Evolutionary conservation across 1,140 invertebrate genomes (phyloP).

Genomic region (Heliothis subflexa): DNA sequence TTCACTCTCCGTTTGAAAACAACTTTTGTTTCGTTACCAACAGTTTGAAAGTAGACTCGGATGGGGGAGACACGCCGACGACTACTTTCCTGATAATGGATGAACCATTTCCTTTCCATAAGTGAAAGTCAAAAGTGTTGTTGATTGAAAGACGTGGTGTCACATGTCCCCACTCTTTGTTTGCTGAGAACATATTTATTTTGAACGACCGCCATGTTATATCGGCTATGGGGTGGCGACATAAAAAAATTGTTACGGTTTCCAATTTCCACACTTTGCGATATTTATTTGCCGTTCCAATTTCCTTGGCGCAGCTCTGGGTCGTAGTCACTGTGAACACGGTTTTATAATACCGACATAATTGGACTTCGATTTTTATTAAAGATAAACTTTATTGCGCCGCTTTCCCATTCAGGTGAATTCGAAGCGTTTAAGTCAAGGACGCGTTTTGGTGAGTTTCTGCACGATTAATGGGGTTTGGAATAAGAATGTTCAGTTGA

Average conservation of each 20-base stretch:
- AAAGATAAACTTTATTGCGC: slow-evolving; percentile 27
- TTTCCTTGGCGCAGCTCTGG: slow-evolving; percentile 35
- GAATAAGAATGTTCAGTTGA: not conserved
- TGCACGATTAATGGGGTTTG: slow-evolving; percentile 1
- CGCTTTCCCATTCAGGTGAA: slow-evolving; percentile 12
- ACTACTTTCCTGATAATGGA: slow-evolving; percentile 26
- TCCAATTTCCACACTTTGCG: slow-evolving; percentile 45
- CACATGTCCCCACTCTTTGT: slow-evolving; percentile 46
- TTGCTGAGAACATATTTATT: slow-evolving; percentile 51
- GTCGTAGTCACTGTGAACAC: slow-evolving; percentile 11
- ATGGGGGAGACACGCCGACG: not conserved
- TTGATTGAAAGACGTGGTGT: slow-evolving; percentile 52
- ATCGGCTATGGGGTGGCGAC: slow-evolving; percentile 4
- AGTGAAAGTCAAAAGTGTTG: slow-evolving; percentile 48
- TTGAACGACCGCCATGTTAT: slow-evolving; percentile 23
- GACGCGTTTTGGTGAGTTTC: slow-evolving; percentile 9
- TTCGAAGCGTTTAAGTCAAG: slow-evolving; percentile 33
- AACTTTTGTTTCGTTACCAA: slow-evolving; percentile 16
- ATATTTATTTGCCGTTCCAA: slow-evolving; percentile 41
- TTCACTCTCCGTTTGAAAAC: not conserved
- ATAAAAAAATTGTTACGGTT: slow-evolving; percentile 31
- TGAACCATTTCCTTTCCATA: slow-evolving; percentile 28
- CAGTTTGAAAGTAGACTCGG: not conserved
- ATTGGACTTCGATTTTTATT: slow-evolving; percentile 43
- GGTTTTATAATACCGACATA: slow-evolving; percentile 41